phyloP scores from a whole-genome alignment of 92 coral and sea anemone genomes.

The Hydrozoanthus gracilis region DNA sequence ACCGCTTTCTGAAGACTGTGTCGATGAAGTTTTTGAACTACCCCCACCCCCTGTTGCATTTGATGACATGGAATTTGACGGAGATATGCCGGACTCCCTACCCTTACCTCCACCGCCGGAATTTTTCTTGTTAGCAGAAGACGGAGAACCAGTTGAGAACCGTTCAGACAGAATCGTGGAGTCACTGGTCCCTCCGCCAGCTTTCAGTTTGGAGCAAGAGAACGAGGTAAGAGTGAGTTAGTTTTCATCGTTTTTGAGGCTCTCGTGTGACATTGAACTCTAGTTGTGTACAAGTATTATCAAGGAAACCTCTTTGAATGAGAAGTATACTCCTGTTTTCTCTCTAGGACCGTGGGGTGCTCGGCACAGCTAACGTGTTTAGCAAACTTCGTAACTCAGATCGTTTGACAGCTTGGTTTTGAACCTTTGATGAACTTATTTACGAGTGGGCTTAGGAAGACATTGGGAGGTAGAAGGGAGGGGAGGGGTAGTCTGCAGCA shows the following conservation, averaged over 20 bases:
- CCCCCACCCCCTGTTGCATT: slow-evolving; percentile 81
- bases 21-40: slow-evolving; percentile 35
- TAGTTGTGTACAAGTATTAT: too few relatives aligned
- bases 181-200: slow-evolving; percentile 23
- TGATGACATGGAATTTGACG: slow-evolving; percentile 40
- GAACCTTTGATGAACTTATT: too few relatives aligned
- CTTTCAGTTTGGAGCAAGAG: slow-evolving; percentile 29
- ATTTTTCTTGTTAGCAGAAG: slow-evolving; percentile 46
- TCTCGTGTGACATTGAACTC: not conserved
- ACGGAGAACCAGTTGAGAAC: not conserved
- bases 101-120: slow-evolving; percentile 90
- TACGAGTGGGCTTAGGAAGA: too few relatives aligned
- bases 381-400: too few relatives aligned
- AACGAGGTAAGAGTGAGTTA: slow-evolving; percentile 28
- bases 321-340: too few relatives aligned
- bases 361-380: too few relatives aligned
- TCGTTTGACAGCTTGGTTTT: too few relatives aligned
- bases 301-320: too few relatives aligned
- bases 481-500: too few relatives aligned
- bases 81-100: slow-evolving; percentile 70
- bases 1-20: slow-evolving; percentile 3
- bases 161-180: not conserved
- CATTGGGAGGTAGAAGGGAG: too few relatives aligned
- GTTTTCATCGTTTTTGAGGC: not conserved
- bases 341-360: too few relatives aligned